Base-by-base conservation (phyloP, 2,797 vertebrate genomes). In the Enteromius viviparus region DNA sequence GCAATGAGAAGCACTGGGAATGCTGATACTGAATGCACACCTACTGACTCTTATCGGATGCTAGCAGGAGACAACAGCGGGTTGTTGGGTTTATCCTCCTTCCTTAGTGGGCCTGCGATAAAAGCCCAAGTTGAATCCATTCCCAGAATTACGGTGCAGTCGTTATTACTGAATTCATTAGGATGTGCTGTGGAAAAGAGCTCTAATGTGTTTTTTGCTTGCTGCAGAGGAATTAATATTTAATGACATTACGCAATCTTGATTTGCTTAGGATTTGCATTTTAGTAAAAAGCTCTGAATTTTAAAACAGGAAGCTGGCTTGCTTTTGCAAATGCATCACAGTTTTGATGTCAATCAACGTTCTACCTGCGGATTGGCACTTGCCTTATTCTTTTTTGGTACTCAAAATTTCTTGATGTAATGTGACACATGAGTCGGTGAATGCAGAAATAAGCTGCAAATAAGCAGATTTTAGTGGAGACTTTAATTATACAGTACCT, bases 201-300 rank as follows among this genome's bases (percentile, higher is more conserved):
- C 78, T 80, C 80, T 60, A 68, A 79, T 58, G 49, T 77, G 71
- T 86, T 85, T 85, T 84, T 19, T 62, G 65, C 77, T 78, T 70
- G 47, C 83, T 84, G 84, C 85, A 84, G 83, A 82, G 29, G 45
- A 64, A 74, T 87, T 72, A 85, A 85, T 85, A 84, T 81, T 87
- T 87, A 84, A 88, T 26, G 8, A 21, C 76, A 10, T 82, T 62
- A 64, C 3, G 23, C 78, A 84, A 64, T 77, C n/a, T 19, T 69
- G 42, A 77, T 80, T 80, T 26, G 51, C 58, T 21, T 15, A 81
- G n/a, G 65, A 80, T 83, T 87, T 76, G 68, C 78, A 76, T 86
- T 85, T 88, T 78, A 1, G 40, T 68, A 74, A 76, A 86, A 88
- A 83, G 47, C 62, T 72, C 65, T 51, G 55, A 65, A 83, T 68